Conservation (phyloP, 2,888 invertebrate species). For the Euzetes globulus region DNA sequence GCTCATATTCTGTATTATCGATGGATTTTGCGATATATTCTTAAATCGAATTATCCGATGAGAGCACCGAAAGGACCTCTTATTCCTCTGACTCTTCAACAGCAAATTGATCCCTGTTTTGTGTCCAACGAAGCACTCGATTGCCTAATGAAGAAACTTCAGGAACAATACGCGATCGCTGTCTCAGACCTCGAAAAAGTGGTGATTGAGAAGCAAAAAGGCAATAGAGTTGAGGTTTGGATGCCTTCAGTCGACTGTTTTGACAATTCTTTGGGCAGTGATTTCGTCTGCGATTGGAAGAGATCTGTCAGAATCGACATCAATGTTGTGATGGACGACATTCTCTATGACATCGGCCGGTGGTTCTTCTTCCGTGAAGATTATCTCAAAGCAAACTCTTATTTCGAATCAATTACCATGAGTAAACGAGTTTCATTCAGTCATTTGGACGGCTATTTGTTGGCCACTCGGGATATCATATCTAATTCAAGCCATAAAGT, state of each 20-base stretch:
- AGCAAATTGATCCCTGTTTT: slow-evolving; percentile 36
- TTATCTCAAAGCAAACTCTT: slow-evolving; percentile 39
- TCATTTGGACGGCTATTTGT: slow-evolving; percentile 33
- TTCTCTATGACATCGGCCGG: slow-evolving; percentile 40
- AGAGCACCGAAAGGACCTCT: slow-evolving; percentile 17
- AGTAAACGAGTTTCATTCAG: slow-evolving; percentile 2
- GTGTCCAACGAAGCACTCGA: slow-evolving; percentile 35
- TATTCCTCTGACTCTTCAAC: slow-evolving; percentile 29
- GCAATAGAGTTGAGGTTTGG: not conserved
- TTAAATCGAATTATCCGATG: slow-evolving; percentile 36
- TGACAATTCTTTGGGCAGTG: not conserved
- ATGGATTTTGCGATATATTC: slow-evolving; percentile 37
- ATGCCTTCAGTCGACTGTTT: slow-evolving; percentile 36
- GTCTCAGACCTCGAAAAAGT: slow-evolving; percentile 34
- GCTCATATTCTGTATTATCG: slow-evolving; percentile 37
- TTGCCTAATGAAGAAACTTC: slow-evolving; percentile 34
- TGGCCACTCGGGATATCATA: slow-evolving; percentile 12
- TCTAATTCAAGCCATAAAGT: not conserved
- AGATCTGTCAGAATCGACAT: slow-evolving; percentile 17
- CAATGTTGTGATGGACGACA: slow-evolving; percentile 18
- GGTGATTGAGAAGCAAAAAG: slow-evolving; percentile 25
- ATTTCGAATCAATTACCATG: slow-evolving; percentile 34
- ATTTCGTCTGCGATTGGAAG: slow-evolving; percentile 31
- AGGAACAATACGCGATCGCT: slow-evolving; percentile 23
- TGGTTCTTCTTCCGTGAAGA: slow-evolving; percentile 42